A percentile compares a stretch with the other conserved stretches of the same genome.
Evolutionary conservation across 2,797 vertebrate species (phyloP).

Genomic region (Austrolebias charrua): DNA sequence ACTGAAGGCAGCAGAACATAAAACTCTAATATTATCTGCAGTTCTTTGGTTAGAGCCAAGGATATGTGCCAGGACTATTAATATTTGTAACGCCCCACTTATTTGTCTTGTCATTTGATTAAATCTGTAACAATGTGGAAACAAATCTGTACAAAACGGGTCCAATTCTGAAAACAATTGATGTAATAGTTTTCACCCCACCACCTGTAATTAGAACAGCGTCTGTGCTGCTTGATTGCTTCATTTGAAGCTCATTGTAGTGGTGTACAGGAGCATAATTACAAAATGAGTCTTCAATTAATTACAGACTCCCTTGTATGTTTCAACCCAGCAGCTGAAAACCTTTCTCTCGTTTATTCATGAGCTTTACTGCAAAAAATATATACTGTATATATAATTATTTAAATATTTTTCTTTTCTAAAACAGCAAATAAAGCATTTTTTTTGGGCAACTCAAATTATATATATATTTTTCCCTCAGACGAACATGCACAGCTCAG

Average conservation of each 20-base stretch:
- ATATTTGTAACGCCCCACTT: neutral
- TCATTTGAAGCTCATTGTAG: neutral
- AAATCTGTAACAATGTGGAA: too few species aligned
- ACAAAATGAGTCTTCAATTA: neutral
- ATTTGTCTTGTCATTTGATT: too few species aligned
- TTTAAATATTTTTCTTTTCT: neutral
- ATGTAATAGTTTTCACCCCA: too few species aligned
- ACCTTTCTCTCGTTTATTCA: neutral
- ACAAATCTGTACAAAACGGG: too few species aligned
- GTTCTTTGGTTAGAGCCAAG: too few species aligned
- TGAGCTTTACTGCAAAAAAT: neutral
- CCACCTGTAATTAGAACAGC: too few species aligned
- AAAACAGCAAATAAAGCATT: neutral
- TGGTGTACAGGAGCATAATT: neutral
- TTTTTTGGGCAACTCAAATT: conserved; percentile 19
- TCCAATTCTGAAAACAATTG: too few species aligned
- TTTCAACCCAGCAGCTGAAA: too few species aligned
- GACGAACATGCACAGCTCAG: conserved; percentile 89
- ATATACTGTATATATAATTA: too few species aligned
- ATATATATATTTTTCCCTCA: conserved; percentile 64
- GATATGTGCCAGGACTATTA: neutral
- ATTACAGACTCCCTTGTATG: neutral
- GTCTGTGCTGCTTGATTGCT: neutral
- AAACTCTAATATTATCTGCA: neutral
- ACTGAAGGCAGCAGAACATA: neutral